These are phyloP conservation scores for Pipra filicauda DNA, from an alignment of 2,113 vertebrate species.

Conservation along the genomic window DNA sequence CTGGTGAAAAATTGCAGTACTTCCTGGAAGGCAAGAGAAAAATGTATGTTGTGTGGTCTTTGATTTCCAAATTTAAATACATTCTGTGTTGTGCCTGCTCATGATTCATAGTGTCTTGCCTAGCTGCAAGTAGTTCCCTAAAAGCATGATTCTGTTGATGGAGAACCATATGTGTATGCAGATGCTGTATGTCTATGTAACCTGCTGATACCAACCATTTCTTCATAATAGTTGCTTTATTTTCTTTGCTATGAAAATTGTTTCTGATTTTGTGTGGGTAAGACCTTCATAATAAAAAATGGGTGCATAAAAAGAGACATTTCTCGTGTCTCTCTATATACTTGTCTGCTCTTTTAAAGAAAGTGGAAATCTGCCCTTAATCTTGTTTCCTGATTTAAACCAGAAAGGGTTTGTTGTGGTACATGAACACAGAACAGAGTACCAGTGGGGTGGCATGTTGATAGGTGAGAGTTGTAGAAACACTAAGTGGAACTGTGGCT, in stretches of 20 bases:
- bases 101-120: conserved; percentile 65
- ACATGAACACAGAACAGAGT: background rate
- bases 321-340: background rate
- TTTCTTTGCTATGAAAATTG: background rate
- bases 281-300: background rate
- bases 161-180: conserved; percentile 59
- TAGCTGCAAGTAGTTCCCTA: conserved; percentile 62
- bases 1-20: background rate
- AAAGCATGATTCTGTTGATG: conserved; percentile 65
- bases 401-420: background rate
- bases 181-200: conserved; percentile 64
- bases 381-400: background rate
- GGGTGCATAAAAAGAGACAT: background rate
- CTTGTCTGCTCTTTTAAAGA: background rate
- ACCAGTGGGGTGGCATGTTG: background rate
- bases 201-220: conserved; percentile 56
- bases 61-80: conserved; percentile 63
- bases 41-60: conserved; percentile 55
- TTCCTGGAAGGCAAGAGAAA: conserved; percentile 39
- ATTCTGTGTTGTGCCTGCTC: conserved; percentile 64
- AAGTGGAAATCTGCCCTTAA: background rate
- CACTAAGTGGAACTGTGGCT: background rate
- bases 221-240: conserved; percentile 28
- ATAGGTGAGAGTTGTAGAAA: background rate
- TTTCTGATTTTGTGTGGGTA: background rate